Evolutionary conservation across 2,888 invertebrate species (phyloP), one percentile per base, ranked within the genome.

Genomic region (Calliphora vomitoria): DNA sequence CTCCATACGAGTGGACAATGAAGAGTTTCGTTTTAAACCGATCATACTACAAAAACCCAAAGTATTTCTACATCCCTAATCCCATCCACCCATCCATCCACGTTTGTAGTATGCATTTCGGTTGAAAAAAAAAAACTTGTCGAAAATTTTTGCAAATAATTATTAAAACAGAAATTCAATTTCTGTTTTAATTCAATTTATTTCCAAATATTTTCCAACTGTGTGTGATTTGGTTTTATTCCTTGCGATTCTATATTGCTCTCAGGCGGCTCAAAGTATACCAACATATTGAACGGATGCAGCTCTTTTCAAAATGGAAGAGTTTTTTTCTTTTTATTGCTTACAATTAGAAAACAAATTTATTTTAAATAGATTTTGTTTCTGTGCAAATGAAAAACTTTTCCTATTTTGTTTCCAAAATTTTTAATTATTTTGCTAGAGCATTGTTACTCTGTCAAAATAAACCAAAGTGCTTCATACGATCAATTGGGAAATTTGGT

Each of bases 401-500:
- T 64, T 64, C 13, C 10, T 15, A 64, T 41, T 66, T 82, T 72
- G 60, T 50, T 41, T 18, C 38, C n/a, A 1, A 18, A 5, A 44
- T 58, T 20, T n/a, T 55, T 5, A 55, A 38, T 25, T 72, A 64
- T 71, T 66, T 82, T 72, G 20, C 41, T 25, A 20, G 25, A 58
- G 53, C 35, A 31, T 41, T 68, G 8, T 10, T 0, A 0, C 8
- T 13, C 25, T 31, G 11, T 35, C 25, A 13, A 66, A 58, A 62
- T 79, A 44, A 71, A 25, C 0, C 18, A 74, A 87, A 82, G 78
- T 79, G 87, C 87, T 87, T 3, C 68, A 82, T 82, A 85, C 87
- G 87, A 87, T 79, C 87, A 87, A 87, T 87, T 85, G 87, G 87
- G 69, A 82, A 85, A 75, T 82, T 87, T 87, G 87, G 87, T 85